A percentile compares a stretch with the other conserved stretches of the same genome.
These are phyloP conservation scores for Drosophila sp. DNA, from an alignment of 1,140 invertebrate genomes.

Conservation along the genomic window DNA sequence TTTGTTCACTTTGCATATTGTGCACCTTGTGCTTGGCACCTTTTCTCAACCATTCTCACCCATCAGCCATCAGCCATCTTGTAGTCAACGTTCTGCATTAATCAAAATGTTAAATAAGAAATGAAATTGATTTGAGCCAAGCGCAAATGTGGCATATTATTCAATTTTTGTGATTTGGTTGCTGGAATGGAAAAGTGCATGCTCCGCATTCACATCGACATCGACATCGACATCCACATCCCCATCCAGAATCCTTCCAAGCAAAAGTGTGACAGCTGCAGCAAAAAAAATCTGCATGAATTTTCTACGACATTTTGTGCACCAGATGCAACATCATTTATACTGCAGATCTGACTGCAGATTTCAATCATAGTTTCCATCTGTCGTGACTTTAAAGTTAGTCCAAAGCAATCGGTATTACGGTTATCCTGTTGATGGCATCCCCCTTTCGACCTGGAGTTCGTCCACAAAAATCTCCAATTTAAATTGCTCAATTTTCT, in stretches of 20 bases:
- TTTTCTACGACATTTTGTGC: slow-evolving; percentile 13
- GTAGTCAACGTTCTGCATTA: slow-evolving; percentile 52
- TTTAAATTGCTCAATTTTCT: too few relatives aligned
- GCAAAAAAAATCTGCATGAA: slow-evolving; percentile 19
- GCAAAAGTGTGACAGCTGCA: slow-evolving; percentile 5
- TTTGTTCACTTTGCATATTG: slow-evolving; percentile 56
- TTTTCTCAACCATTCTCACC: not conserved
- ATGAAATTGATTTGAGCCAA: slow-evolving; percentile 70
- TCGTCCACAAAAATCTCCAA: too few relatives aligned
- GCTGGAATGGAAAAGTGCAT: slow-evolving; percentile 8
- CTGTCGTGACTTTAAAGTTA: too few relatives aligned
- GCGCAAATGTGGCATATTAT: slow-evolving; percentile 73
- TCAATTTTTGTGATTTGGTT: slow-evolving; percentile 47
- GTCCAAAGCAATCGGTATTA: too few relatives aligned
- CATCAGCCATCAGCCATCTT: slow-evolving; percentile 1
- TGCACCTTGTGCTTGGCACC: slow-evolving; percentile 29
- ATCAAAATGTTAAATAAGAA: slow-evolving; percentile 81
- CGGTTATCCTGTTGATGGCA: too few relatives aligned
- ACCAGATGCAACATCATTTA: slow-evolving; percentile 50
- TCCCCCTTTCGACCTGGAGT: too few relatives aligned
- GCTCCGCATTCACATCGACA: not conserved
- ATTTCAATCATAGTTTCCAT: not conserved
- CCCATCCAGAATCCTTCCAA: too few relatives aligned
- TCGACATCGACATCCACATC: not conserved
- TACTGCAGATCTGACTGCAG: slow-evolving; percentile 13